Conservation (phyloP, 2,888 invertebrate genomes). For the Xanthorhoe spadicearia region DNA sequence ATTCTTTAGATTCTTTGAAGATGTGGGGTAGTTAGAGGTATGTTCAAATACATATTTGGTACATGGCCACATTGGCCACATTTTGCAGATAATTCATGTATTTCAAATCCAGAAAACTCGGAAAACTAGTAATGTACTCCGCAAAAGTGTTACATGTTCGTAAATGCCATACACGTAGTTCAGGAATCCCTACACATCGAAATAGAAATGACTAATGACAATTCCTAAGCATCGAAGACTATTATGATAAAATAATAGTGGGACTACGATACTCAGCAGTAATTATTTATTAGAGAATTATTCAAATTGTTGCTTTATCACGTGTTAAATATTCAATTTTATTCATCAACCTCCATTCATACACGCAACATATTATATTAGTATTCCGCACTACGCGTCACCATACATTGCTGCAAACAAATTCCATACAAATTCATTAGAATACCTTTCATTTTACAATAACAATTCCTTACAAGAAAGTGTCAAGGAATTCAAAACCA, state of each 20-base stretch:
- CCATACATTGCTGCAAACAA: conserved; percentile 27
- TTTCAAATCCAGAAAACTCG: too few species aligned
- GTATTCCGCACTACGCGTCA: conserved; percentile 38
- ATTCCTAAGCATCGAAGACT: conserved; percentile 35
- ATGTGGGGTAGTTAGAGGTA: too few species aligned
- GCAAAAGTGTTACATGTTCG: conserved; percentile 10
- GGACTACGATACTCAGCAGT: conserved; percentile 35
- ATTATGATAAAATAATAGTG: conserved; percentile 41
- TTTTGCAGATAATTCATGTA: too few species aligned
- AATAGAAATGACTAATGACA: conserved; percentile 40
- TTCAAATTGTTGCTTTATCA: conserved; percentile 43
- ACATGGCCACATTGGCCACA: too few species aligned
- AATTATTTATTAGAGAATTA: conserved; percentile 46
- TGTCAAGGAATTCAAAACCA: background rate
- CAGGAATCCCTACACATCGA: conserved; percentile 53
- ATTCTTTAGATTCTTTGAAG: too few species aligned
- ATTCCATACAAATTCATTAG: conserved; percentile 48
- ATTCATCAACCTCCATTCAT: conserved; percentile 46
- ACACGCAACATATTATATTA: conserved; percentile 40
- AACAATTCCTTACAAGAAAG: conserved; percentile 17
- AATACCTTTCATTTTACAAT: conserved; percentile 37
- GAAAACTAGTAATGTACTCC: background rate
- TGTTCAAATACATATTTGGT: too few species aligned
- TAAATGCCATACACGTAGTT: conserved; percentile 21
- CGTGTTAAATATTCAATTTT: conserved; percentile 51